Evolutionary conservation across 2,888 invertebrate genomes (phyloP), one percentile per base, ranked within the genome.

Genomic region (Lumbricus terrestris): DNA sequence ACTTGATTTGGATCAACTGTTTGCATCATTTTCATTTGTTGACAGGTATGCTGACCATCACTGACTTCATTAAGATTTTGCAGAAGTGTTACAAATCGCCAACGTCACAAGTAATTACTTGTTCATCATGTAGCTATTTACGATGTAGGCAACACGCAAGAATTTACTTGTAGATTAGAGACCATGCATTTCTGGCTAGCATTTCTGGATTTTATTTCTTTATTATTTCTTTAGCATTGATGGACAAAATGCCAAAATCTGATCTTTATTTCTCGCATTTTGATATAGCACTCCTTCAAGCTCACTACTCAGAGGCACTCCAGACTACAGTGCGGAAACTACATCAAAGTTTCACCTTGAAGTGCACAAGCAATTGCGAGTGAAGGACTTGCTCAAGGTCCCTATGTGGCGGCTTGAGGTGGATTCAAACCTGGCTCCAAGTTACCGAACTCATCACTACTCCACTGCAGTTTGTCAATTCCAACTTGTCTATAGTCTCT

Each of bases 61-160:
- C 99, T 90, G 99, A 99, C 96, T 99, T 99, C 95, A 99, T 99
- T 94, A 98, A 98, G 96, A 99, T 99, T 94, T 96, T 99, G 93
- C 95, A 95, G 93, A 97, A 98, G 95, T 98, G 98, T 97, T 98
- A 98, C 96, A 98, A n/a, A 82, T 34, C 89, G 16, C 40, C 82
- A 38, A 37, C 35, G 2, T 89, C 33, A 35, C 47, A 90, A 40
- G 88, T 90, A 88, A 90, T 16, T 47, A 47, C 47, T 4, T n/a
- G 23, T 47, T 47, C 4, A 15, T 15, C n/a, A 20, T 29, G n/a
- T n/a, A 69, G 69, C n/a, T 47, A 69, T 29, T 54, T 40, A 40
- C 15, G 69, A 69, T 69, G n/a, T n/a, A 6, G 69, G n/a, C 69
- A 69, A 16, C 11, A 11, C n/a, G n/a, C 69, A 1, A 69, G 69